A percentile compares a stretch with the other conserved stretches of the same genome.
phyloP scores from a whole-genome alignment of 2,113 vertebrate species.

The Forbesichthys agassizii region DNA sequence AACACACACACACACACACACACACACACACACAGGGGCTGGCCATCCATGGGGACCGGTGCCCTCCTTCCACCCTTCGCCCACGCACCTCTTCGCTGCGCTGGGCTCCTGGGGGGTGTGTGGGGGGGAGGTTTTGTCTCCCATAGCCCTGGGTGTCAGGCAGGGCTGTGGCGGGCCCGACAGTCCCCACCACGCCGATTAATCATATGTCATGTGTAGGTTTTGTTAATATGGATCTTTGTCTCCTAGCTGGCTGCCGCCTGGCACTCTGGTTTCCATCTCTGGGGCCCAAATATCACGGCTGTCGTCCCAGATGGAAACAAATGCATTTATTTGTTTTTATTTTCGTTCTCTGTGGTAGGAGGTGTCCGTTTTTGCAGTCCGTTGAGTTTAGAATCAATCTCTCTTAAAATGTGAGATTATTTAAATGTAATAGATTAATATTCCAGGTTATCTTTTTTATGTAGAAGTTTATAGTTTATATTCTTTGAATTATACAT shows the following conservation, averaged over 20 bases:
- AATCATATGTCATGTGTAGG: constrained; percentile 70
- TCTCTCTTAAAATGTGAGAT: no score
- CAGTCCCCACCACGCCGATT: constrained; percentile 65
- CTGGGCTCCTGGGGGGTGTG: constrained; percentile 50
- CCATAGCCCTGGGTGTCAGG: constrained; percentile 54
- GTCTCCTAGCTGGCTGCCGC: constrained; percentile 39
- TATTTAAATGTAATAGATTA: no score
- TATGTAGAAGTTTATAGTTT: no score
- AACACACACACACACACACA: constrained; percentile 2
- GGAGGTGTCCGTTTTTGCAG: no score
- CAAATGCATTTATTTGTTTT: not conserved
- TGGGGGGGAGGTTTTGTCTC: constrained; percentile 64
- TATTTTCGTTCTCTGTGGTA: no score
- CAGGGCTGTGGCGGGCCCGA: constrained; percentile 55
- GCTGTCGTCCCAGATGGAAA: not conserved
- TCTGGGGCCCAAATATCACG: not conserved
- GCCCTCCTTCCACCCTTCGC: constrained; percentile 69
- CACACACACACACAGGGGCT: constrained; percentile 12
- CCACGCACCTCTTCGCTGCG: constrained; percentile 60
- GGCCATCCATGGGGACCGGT: constrained; percentile 50
- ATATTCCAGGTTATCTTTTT: no score
- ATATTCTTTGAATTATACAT: no score
- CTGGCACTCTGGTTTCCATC: constrained; percentile 8
- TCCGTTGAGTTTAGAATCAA: no score
- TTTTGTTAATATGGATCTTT: constrained; percentile 71